Base-by-base conservation (phyloP, 2,113 vertebrate genomes). In the Chascanopsetta lugubris region DNA sequence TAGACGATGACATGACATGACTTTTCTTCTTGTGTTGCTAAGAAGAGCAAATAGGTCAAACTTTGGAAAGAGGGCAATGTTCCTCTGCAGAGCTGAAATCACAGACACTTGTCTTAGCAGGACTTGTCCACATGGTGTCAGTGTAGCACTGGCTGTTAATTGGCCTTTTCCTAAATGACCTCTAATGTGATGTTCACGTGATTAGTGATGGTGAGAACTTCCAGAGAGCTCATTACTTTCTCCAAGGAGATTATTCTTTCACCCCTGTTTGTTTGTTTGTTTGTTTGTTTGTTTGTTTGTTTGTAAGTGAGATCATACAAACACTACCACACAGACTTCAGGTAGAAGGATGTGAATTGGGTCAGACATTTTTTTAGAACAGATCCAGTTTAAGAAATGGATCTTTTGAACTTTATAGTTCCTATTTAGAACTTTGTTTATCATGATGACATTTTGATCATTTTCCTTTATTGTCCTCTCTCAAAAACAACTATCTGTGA, bases 101-200 rank as follows among this genome's bases (percentile, higher is more conserved):
- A 11, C 6, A 2, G 1, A 3, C 18, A 25, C 11, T 9, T n/a
- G 45, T 69, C 7, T 75, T 8, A 40, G 38, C 15, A 17, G 38
- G 15, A 18, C 38, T 2, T 8, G 7, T 17, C 87, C 85, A 84
- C 82, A 67, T 22, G 79, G 73, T 79, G 87, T 79, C 85, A 69
- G 79, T 89, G 77, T 32, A 54, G 54, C 71, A 75, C 70, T 26
- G 61, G 51, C 21, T 22, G 36, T 21, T 24, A 43, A 24, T 32
- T 4, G 18, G 20, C 17, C 12, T 0, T 26, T 62, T 61, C n/a
- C 6, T 45, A 22, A 27, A 22, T 61, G 61, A 65, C 50, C 61
- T 45, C 51, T 45, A 34, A 30, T 50, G 54, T 26, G 46, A 55
- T 53, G 20, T 12, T 6, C 2, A 18, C 25, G 26, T 29, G 49